These are phyloP conservation scores for Thamnophis elegans DNA, from an alignment of 2,797 vertebrate species.

Conservation along the genomic window DNA sequence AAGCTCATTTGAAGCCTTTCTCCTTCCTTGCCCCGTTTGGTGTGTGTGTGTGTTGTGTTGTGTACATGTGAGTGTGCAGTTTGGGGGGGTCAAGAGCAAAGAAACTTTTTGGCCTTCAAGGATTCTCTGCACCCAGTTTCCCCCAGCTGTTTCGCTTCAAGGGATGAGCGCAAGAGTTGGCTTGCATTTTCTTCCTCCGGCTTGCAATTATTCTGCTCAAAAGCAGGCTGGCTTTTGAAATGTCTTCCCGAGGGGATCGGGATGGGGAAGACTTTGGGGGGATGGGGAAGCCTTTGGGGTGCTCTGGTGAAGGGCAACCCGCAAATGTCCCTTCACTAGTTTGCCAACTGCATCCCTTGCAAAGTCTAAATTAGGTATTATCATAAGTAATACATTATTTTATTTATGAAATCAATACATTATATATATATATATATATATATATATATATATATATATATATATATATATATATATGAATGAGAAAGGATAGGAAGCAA, in stretches of 20 bases:
- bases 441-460: too few species aligned
- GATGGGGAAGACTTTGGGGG: background rate
- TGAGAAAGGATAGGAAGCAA: too few species aligned
- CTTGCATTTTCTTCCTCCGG: background rate
- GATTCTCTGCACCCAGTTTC: background rate
- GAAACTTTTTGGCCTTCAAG: constrained; percentile 1
- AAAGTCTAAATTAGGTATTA: background rate
- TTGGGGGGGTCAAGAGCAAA: constrained; percentile 10
- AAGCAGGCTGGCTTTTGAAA: background rate
- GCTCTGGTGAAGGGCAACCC: background rate
- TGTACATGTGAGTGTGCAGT: background rate
- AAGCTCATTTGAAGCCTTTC: constrained; percentile 26
- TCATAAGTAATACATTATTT: background rate
- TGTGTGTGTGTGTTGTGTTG: background rate
- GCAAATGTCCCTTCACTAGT: background rate
- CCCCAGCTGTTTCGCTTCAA: background rate
- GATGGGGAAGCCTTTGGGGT: background rate
- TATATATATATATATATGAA: too few species aligned
- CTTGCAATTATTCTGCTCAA: background rate
- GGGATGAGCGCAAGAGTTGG: background rate
- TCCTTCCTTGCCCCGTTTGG: background rate
- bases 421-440: too few species aligned
- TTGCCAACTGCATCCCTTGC: background rate
- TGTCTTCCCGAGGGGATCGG: background rate
- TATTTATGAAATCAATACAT: background rate